These are phyloP conservation scores for Bedellia somnulentella DNA, from an alignment of 2,888 invertebrate genomes.

Conservation along the genomic window DNA sequence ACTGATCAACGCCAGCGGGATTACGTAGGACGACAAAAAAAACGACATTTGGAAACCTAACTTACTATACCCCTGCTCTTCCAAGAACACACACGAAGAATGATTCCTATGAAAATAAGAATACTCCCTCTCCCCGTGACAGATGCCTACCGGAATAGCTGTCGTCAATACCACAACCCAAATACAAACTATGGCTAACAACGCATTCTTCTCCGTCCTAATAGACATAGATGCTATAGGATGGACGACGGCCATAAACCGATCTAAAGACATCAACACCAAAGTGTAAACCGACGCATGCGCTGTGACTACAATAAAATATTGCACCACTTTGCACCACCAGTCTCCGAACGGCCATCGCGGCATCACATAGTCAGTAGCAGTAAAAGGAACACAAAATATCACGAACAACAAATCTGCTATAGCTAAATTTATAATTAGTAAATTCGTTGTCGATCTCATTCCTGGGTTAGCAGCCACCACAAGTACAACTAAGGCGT, in stretches of 20 bases:
- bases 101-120: constrained; percentile 65
- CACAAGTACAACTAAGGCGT: constrained; percentile 85
- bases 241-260: constrained; percentile 91
- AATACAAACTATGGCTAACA: constrained; percentile 73
- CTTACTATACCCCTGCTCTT: constrained; percentile 63
- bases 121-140: constrained; percentile 75
- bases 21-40: constrained; percentile 84
- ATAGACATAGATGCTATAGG: constrained; percentile 87
- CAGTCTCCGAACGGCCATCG: constrained; percentile 89
- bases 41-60: constrained; percentile 75
- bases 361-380: constrained; percentile 83
- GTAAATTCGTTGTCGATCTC: constrained; percentile 90
- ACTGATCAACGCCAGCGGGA: constrained; percentile 84
- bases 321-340: constrained; percentile 90
- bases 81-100: constrained; percentile 70
- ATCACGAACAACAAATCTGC: constrained; percentile 90
- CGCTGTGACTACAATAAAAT: constrained; percentile 88
- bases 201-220: constrained; percentile 80
- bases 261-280: constrained; percentile 90
- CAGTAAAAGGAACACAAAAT: constrained; percentile 94
- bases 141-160: constrained; percentile 76
- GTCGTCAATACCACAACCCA: constrained; percentile 81
- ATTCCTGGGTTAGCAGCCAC: constrained; percentile 88
- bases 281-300: constrained; percentile 93
- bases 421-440: constrained; percentile 87